Evolutionary conservation across 1,140 invertebrate species (phyloP).

Genomic region (Halyomorpha halys): DNA sequence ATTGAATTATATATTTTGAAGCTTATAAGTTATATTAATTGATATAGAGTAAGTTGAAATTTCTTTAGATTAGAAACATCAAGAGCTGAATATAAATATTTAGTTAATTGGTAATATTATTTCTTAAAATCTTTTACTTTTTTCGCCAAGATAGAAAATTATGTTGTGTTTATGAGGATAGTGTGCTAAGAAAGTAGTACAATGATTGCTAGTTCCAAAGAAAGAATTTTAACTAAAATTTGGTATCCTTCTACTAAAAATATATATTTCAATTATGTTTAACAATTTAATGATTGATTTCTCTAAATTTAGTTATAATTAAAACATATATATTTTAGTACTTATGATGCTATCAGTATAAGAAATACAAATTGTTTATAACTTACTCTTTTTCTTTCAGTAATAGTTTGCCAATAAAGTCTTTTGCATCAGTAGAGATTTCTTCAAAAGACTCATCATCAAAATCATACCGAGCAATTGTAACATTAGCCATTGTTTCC

Average conservation of each 20-base stretch:
- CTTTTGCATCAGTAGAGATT: constrained; percentile 83
- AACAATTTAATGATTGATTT: too few species aligned
- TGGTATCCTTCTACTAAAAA: neutral
- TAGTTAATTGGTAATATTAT: too few species aligned
- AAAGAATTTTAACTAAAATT: neutral
- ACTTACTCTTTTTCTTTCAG: constrained; percentile 86
- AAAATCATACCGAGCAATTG: constrained; percentile 88
- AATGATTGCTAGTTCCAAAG: too few species aligned
- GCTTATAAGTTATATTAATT: too few species aligned
- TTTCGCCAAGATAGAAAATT: too few species aligned
- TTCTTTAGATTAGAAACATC: too few species aligned
- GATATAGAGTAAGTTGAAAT: too few species aligned
- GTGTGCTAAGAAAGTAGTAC: too few species aligned
- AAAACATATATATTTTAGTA: constrained; percentile 27
- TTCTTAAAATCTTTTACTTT: too few species aligned
- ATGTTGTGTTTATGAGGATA: too few species aligned
- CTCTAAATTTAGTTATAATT: constrained; percentile 25
- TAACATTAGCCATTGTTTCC: constrained; percentile 95
- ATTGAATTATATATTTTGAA: too few species aligned
- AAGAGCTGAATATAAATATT: too few species aligned
- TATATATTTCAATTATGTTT: constrained; percentile 5
- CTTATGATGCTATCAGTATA: constrained; percentile 37
- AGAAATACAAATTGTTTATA: constrained; percentile 32
- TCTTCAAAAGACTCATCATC: constrained; percentile 88
- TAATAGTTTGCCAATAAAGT: constrained; percentile 80